These are phyloP conservation scores for Mycogona germanica DNA, from an alignment of 2,888 invertebrate genomes.

Conservation along the genomic window DNA sequence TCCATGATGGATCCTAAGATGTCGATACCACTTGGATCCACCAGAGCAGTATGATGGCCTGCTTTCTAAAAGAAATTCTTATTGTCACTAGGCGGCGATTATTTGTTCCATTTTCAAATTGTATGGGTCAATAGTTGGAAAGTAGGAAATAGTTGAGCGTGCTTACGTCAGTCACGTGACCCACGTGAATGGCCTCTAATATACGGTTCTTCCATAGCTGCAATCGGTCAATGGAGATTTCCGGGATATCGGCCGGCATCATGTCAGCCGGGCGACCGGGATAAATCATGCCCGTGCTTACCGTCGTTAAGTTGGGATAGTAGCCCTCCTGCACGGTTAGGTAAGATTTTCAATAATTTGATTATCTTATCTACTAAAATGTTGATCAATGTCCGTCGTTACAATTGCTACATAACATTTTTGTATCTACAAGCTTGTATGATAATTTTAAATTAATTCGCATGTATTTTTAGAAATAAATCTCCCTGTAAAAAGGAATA, in stretches of 20 bases:
- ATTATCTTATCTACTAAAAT: no score
- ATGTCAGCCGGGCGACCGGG: conserved; percentile 21
- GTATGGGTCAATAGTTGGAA: background rate
- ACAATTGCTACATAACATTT: no score
- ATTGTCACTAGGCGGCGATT: no score
- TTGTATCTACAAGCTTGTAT: no score
- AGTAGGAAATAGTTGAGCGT: background rate
- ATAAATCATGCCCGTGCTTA: conserved; percentile 22
- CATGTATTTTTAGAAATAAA: no score
- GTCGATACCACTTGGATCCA: conserved; percentile 60
- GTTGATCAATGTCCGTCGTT: no score
- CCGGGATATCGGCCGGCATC: conserved; percentile 16
- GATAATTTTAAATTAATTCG: no score
- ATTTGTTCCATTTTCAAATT: no score
- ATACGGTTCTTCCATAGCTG: conserved; percentile 65
- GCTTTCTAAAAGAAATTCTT: background rate
- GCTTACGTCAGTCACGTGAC: conserved; percentile 45
- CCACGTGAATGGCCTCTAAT: conserved; percentile 53
- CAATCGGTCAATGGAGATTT: conserved; percentile 32
- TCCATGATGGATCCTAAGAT: conserved; percentile 67
- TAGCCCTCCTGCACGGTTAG: conserved; percentile 22
- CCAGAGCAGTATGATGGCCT: conserved; percentile 37
- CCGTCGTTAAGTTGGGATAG: conserved; percentile 22
- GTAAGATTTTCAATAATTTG: no score
- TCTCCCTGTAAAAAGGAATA: no score